Conservation (phyloP, 2,113 vertebrate genomes). For the Ptychochromis oligacanthus region DNA sequence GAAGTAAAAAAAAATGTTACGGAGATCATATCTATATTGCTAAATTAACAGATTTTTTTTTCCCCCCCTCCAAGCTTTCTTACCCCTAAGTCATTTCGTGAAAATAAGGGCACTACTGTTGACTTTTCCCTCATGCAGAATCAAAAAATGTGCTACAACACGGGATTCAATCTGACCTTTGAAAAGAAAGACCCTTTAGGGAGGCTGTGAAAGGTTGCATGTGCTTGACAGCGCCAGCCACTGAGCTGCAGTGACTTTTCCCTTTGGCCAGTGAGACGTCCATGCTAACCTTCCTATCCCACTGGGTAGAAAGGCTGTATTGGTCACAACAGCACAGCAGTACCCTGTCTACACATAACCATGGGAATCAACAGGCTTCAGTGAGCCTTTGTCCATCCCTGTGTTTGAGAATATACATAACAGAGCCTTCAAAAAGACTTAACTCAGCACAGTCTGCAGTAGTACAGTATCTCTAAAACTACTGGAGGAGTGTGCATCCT, state of each 20-base stretch:
- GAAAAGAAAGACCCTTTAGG: constrained; percentile 42
- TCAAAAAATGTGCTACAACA: constrained; percentile 39
- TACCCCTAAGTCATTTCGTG: neutral
- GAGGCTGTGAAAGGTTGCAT: constrained; percentile 65
- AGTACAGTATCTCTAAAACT: constrained; percentile 35
- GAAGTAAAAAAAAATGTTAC: neutral
- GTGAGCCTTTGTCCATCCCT: constrained; percentile 62
- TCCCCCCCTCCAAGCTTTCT: neutral
- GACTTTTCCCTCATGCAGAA: constrained; percentile 8
- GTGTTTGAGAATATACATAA: constrained; percentile 51
- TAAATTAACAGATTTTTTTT: neutral
- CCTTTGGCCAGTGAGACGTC: constrained; percentile 49
- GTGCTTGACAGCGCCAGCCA: constrained; percentile 49
- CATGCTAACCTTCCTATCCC: constrained; percentile 59
- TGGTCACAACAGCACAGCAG: constrained; percentile 77
- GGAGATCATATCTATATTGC: neutral
- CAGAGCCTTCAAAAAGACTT: constrained; percentile 47
- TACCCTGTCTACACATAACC: constrained; percentile 69
- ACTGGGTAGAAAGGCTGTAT: constrained; percentile 70
- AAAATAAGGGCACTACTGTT: neutral
- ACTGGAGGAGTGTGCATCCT: constrained; percentile 41
- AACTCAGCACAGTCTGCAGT: constrained; percentile 49
- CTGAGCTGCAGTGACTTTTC: constrained; percentile 61
- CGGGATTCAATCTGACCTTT: constrained; percentile 62
- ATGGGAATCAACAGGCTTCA: constrained; percentile 67